Evolutionary conservation across 1,140 invertebrate genomes (phyloP).

Genomic region (Drosophila nigrodunni): DNA sequence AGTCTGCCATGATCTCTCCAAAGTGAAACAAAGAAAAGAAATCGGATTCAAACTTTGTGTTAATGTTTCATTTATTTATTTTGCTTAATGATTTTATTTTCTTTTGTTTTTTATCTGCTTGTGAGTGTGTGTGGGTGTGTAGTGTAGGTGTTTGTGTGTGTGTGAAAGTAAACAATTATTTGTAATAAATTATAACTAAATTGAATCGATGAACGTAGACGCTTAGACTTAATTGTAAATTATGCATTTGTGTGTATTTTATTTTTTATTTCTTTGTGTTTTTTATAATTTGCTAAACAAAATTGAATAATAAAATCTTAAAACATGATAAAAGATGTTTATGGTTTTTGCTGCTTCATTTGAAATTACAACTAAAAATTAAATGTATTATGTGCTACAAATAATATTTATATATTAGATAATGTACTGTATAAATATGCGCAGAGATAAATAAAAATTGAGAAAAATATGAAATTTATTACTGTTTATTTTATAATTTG

Average conservation of each 20-base stretch:
- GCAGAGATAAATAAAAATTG: slow-evolving; percentile 58
- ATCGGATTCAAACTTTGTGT: slow-evolving; percentile 57
- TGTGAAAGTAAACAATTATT: slow-evolving; percentile 61
- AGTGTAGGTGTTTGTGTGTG: slow-evolving; percentile 42
- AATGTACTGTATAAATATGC: slow-evolving; percentile 69
- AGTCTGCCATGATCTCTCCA: slow-evolving; percentile 62
- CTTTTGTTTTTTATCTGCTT: slow-evolving; percentile 15
- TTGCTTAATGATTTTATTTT: slow-evolving; percentile 60
- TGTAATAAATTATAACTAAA: slow-evolving; percentile 67
- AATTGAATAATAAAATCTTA: slow-evolving; percentile 39
- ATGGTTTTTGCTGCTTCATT: slow-evolving; percentile 57
- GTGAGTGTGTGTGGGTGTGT: slow-evolving; percentile 34
- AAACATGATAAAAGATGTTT: slow-evolving; percentile 48
- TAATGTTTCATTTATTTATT: slow-evolving; percentile 79
- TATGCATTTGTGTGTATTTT: slow-evolving; percentile 54
- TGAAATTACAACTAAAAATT: slow-evolving; percentile 63
- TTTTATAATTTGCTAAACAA: slow-evolving; percentile 61
- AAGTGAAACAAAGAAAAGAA: slow-evolving; percentile 35
- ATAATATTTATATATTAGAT: slow-evolving; percentile 47
- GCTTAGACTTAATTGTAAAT: slow-evolving; percentile 72
- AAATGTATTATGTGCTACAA: slow-evolving; percentile 54
- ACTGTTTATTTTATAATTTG: slow-evolving; percentile 49
- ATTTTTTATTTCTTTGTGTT: slow-evolving; percentile 19
- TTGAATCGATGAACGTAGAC: slow-evolving; percentile 52
- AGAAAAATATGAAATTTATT: slow-evolving; percentile 41